A percentile compares a stretch with the other conserved stretches of the same genome.
Conservation (phyloP, 2,888 invertebrate species). For the Parapristionchus giblindavisi region DNA sequence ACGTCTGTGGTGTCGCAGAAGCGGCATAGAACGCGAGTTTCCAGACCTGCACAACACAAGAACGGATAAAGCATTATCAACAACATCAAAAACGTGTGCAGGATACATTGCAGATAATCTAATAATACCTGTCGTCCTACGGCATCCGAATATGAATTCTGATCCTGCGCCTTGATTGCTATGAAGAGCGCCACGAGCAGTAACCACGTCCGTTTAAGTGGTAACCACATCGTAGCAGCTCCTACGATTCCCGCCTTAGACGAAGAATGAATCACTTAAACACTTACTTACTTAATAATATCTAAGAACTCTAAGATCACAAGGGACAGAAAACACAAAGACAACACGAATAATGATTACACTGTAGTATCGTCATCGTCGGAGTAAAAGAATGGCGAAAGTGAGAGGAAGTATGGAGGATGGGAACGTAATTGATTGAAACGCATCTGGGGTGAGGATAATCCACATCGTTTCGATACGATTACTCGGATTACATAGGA, state of each 20-base stretch:
- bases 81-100: no score
- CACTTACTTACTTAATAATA: no score
- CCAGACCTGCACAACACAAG: not conserved
- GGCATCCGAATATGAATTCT: slow-evolving; percentile 17
- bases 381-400: no score
- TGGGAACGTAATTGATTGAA: no score
- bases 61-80: not conserved
- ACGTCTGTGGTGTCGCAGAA: not conserved
- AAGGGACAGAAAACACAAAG: not conserved
- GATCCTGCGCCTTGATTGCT: not conserved
- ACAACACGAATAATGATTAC: no score
- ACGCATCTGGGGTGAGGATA: no score
- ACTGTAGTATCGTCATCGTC: no score
- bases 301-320: not conserved
- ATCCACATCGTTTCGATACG: no score
- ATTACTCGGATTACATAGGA: no score
- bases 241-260: not conserved
- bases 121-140: not conserved
- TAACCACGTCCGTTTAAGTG: slow-evolving; percentile 21
- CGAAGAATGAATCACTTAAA: not conserved
- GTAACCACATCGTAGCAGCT: slow-evolving; percentile 2
- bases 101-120: no score
- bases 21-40: slow-evolving; percentile 19
- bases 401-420: no score
- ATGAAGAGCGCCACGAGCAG: slow-evolving; percentile 4